phyloP scores from a whole-genome alignment of 2,888 invertebrate genomes.

The Dasysyrphus tricinctus region DNA sequence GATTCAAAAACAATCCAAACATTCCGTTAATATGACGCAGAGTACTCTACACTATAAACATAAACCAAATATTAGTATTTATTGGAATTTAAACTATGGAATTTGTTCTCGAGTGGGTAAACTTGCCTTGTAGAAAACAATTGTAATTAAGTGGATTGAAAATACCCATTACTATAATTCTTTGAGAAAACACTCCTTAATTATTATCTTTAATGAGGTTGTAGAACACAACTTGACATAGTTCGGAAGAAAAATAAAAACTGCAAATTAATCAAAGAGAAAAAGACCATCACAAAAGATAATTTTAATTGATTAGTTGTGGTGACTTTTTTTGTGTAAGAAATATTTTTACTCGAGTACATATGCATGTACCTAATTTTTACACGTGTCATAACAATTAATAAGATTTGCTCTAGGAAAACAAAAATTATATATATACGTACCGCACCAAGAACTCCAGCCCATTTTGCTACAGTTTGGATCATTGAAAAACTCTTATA shows the following conservation, averaged over 20 bases:
- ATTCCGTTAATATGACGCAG: neutral
- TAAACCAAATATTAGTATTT: neutral
- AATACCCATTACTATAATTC: neutral
- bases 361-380: neutral
- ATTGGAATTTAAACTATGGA: neutral
- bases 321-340: neutral
- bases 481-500: constrained; percentile 62
- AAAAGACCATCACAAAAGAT: neutral
- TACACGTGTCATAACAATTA: constrained; percentile 11
- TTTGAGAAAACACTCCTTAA: neutral
- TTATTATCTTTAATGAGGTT: constrained; percentile 13
- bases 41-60: neutral
- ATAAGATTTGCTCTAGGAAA: neutral
- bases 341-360: neutral
- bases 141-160: constrained; percentile 4
- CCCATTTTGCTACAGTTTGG: constrained; percentile 54
- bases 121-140: neutral
- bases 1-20: neutral
- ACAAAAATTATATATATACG: constrained; percentile 21
- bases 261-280: neutral
- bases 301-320: constrained; percentile 8
- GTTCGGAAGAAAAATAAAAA: neutral
- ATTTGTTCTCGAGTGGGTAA: neutral
- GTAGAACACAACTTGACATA: constrained; percentile 24
- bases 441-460: constrained; percentile 61